phyloP scores from a whole-genome alignment of 92 coral and sea anemone species.

The Palythoa caribaeorum region DNA sequence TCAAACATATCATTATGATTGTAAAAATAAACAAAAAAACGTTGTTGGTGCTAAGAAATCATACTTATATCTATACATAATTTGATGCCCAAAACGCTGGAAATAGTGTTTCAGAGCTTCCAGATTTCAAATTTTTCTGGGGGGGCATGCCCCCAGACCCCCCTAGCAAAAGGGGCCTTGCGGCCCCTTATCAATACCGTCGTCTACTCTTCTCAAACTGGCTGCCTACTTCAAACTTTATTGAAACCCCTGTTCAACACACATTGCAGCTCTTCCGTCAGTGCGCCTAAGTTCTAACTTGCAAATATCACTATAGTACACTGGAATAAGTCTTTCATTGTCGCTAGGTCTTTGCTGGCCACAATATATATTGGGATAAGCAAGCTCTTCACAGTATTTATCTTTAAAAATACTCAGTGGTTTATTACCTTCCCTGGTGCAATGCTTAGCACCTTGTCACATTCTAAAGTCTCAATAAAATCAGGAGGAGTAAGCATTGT shows the following conservation, averaged over 20 bases:
- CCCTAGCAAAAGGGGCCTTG: too few relatives aligned
- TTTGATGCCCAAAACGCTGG: conserved; percentile 42
- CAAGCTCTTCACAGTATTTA: background rate
- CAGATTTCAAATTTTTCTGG: conserved; percentile 28
- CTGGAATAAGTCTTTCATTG: background rate
- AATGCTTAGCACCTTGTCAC: background rate
- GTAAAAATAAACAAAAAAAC: conserved; percentile 47
- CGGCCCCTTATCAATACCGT: background rate
- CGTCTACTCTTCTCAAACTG: background rate
- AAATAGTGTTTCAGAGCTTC: conserved; percentile 42
- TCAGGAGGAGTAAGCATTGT: background rate
- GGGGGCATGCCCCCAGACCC: too few relatives aligned
- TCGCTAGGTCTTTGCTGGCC: background rate
- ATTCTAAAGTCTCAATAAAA: background rate
- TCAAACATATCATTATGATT: conserved; percentile 38
- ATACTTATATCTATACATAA: conserved; percentile 32
- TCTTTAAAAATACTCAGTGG: conserved; percentile 1
- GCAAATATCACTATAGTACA: background rate
- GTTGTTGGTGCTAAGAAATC: conserved; percentile 43
- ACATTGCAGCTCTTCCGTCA: too few relatives aligned
- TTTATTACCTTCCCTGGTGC: background rate
- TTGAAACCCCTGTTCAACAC: background rate
- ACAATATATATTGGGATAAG: background rate
- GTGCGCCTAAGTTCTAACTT: too few relatives aligned
- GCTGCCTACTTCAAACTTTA: conserved; percentile 10